These are phyloP conservation scores for Neofelis nebulosa DNA, from an alignment of 2,113 vertebrate genomes.

Conservation along the genomic window DNA sequence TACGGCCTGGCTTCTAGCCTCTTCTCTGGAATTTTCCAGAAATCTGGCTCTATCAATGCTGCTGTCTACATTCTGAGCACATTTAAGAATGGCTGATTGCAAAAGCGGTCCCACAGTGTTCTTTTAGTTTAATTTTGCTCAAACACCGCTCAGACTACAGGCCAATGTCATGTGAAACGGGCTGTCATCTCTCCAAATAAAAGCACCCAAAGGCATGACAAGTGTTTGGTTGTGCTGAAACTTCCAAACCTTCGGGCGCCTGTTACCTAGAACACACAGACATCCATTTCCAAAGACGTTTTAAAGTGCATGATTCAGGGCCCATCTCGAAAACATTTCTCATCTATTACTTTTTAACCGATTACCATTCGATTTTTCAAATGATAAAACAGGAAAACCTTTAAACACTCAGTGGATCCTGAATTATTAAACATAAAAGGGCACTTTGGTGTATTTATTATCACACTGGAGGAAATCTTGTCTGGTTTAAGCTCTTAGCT, in stretches of 20 bases:
- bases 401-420: constrained; percentile 81
- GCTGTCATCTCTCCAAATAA: background rate
- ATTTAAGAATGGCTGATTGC: background rate
- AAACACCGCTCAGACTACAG: fast-evolving
- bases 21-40: background rate
- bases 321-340: constrained; percentile 17
- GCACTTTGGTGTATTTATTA: constrained; percentile 84
- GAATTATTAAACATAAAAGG: constrained; percentile 87
- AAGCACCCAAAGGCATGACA: background rate
- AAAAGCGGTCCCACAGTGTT: background rate
- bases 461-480: constrained; percentile 77
- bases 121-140: background rate
- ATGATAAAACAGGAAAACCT: constrained; percentile 81
- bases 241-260: background rate
- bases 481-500: constrained; percentile 81
- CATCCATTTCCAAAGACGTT: background rate
- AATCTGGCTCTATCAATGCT: background rate
- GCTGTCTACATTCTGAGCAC: background rate
- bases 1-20: background rate
- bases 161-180: fast-evolving
- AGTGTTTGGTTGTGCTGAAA: background rate
- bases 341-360: constrained; percentile 77
- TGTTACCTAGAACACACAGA: background rate
- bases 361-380: constrained; percentile 80
- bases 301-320: background rate